These are phyloP conservation scores for Oophaga sylvatica DNA, from an alignment of 2,797 vertebrate genomes.

Conservation along the genomic window DNA sequence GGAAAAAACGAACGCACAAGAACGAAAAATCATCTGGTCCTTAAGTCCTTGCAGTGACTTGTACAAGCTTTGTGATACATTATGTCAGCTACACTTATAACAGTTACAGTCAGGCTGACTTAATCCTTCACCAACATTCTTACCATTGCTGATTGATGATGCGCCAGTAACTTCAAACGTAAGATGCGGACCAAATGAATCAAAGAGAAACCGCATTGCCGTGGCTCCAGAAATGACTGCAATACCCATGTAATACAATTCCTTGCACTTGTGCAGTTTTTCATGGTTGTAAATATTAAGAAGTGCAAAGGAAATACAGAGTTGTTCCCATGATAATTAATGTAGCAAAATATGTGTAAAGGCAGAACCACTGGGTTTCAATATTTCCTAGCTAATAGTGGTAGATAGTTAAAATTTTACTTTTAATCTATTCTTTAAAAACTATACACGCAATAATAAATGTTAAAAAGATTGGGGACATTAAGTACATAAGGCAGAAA, in stretches of 20 bases:
- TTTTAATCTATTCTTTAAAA: too few species aligned
- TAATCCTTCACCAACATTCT: slow-evolving; percentile 69
- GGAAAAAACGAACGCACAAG: too few species aligned
- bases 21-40: too few species aligned
- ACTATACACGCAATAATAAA: too few species aligned
- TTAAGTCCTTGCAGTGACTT: neutral
- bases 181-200: slow-evolving; percentile 64
- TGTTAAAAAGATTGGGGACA: too few species aligned
- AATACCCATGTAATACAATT: slow-evolving; percentile 27
- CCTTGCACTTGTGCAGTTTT: neutral
- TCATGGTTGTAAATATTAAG: neutral
- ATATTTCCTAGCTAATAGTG: too few species aligned
- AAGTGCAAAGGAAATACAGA: neutral
- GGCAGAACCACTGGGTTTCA: too few species aligned
- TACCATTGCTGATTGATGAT: slow-evolving; percentile 68
- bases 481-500: too few species aligned
- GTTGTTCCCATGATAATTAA: neutral
- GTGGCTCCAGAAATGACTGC: slow-evolving; percentile 54
- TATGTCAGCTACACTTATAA: slow-evolving; percentile 32
- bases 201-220: slow-evolving; percentile 62
- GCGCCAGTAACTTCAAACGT: slow-evolving; percentile 72
- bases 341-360: too few species aligned
- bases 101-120: slow-evolving; percentile 69
- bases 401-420: too few species aligned
- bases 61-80: neutral